Base-by-base conservation (phyloP, 2,888 invertebrate genomes). In the Lasioglossum calceatum region DNA sequence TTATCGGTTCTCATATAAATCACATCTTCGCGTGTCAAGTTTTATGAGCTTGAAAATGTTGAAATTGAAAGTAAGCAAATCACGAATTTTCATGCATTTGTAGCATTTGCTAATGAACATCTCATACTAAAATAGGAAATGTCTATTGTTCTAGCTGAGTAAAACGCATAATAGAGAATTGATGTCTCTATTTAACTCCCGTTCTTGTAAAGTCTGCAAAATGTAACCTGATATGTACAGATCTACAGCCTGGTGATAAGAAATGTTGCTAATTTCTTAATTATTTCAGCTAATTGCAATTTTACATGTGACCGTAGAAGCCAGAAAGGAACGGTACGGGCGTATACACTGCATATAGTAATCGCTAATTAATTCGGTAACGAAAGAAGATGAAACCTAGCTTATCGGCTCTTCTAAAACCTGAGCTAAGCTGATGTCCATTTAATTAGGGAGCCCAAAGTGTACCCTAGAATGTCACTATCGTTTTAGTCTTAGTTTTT, bases 361-460 rank as follows among this genome's bases (percentile, higher is more conserved):
- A 91, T 84, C 70, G 79, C 78, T 87, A 89, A 91, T 89, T 89
- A 87, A 91, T 91, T 89, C 83, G 67, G 39, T 73, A 76, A 67
- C 54, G 61, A 75, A 75, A 79, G 75, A 78, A 81, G 78, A 83
- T 80, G 82, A 89, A 78, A 85, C 74, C 79, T 67, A 61, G 89
- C 87, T 91, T 89, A 89, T 89, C 85, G 84, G 27, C 70, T 73
- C 79, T 85, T 79, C 85, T 81, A 87, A 87, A 90, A 87, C 73
- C 84, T 44, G 39, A 71, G 58, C 77, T 79, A 79, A 86, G 87
- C 82, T 83, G 90, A 86, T 91, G 87, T 86, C 86, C 78, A 89
- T 89, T 91, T 91, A 91, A 91, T 90, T 91, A 91, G 81, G 77
- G 72, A 73, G 79, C 80, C 74, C 73, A 61, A 39, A 84, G 54